phyloP scores from a whole-genome alignment of 2,113 vertebrate genomes.

The Syngnathus floridae region DNA sequence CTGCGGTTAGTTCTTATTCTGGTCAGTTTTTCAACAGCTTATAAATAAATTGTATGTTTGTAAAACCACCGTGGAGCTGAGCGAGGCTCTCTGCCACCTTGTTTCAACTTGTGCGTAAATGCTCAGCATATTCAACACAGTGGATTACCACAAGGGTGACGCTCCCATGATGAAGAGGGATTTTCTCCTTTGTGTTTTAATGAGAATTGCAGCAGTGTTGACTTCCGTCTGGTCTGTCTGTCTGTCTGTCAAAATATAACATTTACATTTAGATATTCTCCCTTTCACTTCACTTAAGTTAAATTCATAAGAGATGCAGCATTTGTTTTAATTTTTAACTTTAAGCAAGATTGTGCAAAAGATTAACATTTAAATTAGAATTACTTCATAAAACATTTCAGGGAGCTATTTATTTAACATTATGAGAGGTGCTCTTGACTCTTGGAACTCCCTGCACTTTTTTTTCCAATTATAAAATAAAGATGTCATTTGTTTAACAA shows the following conservation, averaged over 20 bases:
- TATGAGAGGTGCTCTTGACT: no score
- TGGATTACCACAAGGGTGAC: conserved; percentile 54
- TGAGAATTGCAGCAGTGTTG: conserved; percentile 54
- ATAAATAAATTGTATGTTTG: conserved; percentile 8
- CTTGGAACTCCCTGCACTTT: no score
- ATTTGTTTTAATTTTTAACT: no score
- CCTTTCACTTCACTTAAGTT: no score
- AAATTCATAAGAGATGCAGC: no score
- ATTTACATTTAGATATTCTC: no score
- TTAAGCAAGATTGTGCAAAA: no score
- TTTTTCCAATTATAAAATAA: no score
- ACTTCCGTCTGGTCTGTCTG: conserved; percentile 2
- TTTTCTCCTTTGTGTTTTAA: conserved; percentile 57
- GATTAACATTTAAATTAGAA: no score
- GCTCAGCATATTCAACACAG: conserved; percentile 40
- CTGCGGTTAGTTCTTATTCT: conserved; percentile 1
- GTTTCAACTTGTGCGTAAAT: conserved; percentile 19
- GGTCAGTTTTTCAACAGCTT: conserved; percentile 8
- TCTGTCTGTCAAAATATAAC: conserved; percentile 5
- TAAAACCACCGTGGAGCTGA: not conserved
- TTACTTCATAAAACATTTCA: no score
- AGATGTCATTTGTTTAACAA: no score
- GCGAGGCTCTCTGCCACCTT: conserved; percentile 38
- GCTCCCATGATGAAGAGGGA: conserved; percentile 56
- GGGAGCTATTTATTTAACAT: no score